These are phyloP conservation scores for Linnaemya tessellans DNA, from an alignment of 2,888 invertebrate species.

Conservation along the genomic window DNA sequence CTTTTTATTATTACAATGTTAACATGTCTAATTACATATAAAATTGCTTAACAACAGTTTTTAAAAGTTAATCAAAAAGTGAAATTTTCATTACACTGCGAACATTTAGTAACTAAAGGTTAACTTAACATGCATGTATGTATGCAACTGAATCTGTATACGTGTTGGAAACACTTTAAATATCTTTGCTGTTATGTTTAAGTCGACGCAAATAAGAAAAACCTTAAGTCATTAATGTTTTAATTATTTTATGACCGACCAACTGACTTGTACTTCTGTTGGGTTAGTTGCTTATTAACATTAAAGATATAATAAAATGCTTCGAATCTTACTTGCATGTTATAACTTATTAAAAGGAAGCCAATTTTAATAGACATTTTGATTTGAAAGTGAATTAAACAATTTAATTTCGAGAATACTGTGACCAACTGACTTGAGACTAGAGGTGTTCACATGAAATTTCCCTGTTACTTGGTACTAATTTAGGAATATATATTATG, in stretches of 20 bases:
- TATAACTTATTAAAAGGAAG: not conserved
- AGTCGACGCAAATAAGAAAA: conserved; percentile 23
- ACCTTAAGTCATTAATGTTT: conserved; percentile 61
- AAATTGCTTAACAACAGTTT: conserved; percentile 27
- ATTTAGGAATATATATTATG: no score
- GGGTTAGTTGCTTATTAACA: not conserved
- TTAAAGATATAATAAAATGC: not conserved
- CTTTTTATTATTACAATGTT: conserved; percentile 34
- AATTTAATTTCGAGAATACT: not conserved
- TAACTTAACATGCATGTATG: conserved; percentile 19
- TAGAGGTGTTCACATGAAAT: not conserved
- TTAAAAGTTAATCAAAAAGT: conserved; percentile 62
- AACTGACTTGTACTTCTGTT: not conserved
- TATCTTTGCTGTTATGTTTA: conserved; percentile 32
- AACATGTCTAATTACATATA: conserved; percentile 54
- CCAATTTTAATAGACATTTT: not conserved
- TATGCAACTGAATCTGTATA: not conserved
- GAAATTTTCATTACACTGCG: conserved; percentile 55
- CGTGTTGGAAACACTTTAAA: conserved; percentile 37
- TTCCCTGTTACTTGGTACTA: no score
- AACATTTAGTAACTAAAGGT: conserved; percentile 23
- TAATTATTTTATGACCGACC: conserved; percentile 37
- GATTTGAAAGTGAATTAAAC: not conserved
- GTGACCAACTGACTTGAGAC: not conserved
- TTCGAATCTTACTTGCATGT: conserved; percentile 4